phyloP scores from a whole-genome alignment of 2,797 vertebrate species.

The Phylloscopus collybita region DNA sequence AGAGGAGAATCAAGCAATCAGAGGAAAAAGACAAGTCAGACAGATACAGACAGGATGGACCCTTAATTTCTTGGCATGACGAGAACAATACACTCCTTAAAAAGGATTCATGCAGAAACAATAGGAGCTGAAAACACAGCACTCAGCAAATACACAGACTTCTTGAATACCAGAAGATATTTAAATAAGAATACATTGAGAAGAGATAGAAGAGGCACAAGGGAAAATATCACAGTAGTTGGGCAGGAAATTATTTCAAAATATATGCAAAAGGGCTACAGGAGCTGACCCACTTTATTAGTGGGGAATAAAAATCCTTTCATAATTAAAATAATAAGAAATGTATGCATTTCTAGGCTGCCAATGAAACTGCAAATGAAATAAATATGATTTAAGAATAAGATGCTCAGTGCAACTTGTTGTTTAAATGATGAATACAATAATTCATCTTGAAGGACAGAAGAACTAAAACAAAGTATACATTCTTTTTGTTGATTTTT shows the following conservation, averaged over 20 bases:
- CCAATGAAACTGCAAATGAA: slow-evolving; percentile 16
- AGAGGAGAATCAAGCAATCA: not conserved
- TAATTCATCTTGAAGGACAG: not conserved
- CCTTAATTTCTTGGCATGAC: not conserved
- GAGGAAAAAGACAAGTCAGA: slow-evolving; percentile 6
- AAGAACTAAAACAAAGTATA: slow-evolving; percentile 17
- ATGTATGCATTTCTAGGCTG: not conserved
- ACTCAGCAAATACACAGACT: not conserved
- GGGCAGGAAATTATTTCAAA: slow-evolving; percentile 61
- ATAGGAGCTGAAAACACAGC: not conserved
- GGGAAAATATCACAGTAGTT: slow-evolving; percentile 49
- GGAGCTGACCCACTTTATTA: slow-evolving; percentile 58
- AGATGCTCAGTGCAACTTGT: not conserved
- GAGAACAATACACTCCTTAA: slow-evolving; percentile 8
- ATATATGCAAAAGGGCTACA: slow-evolving; percentile 40
- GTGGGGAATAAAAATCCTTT: slow-evolving; percentile 33
- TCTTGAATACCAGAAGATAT: not conserved
- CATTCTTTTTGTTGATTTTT: not conserved
- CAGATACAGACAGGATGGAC: not conserved
- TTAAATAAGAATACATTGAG: slow-evolving; percentile 41
- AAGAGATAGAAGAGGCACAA: slow-evolving; percentile 7
- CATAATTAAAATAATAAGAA: slow-evolving; percentile 33
- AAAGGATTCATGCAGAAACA: slow-evolving; percentile 37
- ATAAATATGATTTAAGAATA: not conserved
- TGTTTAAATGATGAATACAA: slow-evolving; percentile 19